Evolutionary conservation across 2,113 vertebrate genomes (phyloP), one percentile per base, ranked within the genome.

Genomic region (Siniperca knerii): DNA sequence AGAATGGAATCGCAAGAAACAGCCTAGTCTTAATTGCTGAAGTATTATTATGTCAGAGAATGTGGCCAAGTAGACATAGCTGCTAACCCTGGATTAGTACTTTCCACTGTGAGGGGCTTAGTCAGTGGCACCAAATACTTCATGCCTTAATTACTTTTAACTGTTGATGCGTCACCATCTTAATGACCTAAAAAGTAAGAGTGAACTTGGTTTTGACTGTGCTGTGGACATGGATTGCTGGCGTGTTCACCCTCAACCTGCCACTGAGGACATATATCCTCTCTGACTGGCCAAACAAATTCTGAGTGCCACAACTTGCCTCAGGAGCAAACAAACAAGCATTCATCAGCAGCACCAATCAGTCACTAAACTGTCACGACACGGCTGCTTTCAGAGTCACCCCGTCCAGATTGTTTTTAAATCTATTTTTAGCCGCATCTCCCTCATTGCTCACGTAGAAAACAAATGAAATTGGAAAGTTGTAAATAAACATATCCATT

Each of bases 401-500:
- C 18, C 64, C n/a, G 4, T 50, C 54, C 54, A 23, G 69, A 57
- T 20, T 77, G 67, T 73, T 89, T 82, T 73, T 20, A 8, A 82
- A 62, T 85, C 69, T 57, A 52, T 77, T 75, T 82, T 83, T 68
- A 74, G 33, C 62, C 68, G 29, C 58, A 29, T 20, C 46, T 80
- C 87, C 8, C 16, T 90, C 81, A 62, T 68, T 78, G 46, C 79
- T 75, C 40, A 52, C 3, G 35, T 8, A 64, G 50, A 77, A 75
- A 86, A 70, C 65, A 69, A 77, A 83, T 57, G 37, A 55, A 66
- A 72, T 23, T 44, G 60, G 8, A 77, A 62, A 42, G 82, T 37
- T 74, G 62, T 58, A 87, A 84, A 89, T 82, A 85, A 87, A 81
- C 88, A 80, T 40, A 33, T 65, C 57, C 66, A 79, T 83, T 89